Evolutionary conservation across 2,888 invertebrate species (phyloP).

Genomic region (Rotaria socialis): DNA sequence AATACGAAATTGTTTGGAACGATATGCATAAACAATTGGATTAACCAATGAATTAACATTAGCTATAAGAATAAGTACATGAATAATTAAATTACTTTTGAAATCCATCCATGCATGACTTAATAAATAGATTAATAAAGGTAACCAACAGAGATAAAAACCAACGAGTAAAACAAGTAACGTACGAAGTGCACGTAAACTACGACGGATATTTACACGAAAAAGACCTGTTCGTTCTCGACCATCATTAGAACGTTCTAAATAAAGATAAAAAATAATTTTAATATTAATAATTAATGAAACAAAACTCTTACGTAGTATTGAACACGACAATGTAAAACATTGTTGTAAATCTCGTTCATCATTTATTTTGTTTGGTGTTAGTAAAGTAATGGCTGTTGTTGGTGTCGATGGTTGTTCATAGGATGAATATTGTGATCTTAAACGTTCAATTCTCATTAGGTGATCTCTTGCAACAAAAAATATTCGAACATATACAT

Average conservation of each 20-base stretch:
- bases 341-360: neutral
- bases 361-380: neutral
- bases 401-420: neutral
- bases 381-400: neutral
- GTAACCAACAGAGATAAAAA: slow-evolving; percentile 42
- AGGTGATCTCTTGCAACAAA: slow-evolving; percentile 39
- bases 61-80: slow-evolving; percentile 41
- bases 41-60: slow-evolving; percentile 40
- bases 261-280: too few species aligned
- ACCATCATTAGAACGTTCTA: neutral
- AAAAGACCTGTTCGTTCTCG: slow-evolving; percentile 8
- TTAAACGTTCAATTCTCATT: slow-evolving; percentile 37
- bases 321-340: neutral
- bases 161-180: slow-evolving; percentile 39
- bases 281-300: too few species aligned
- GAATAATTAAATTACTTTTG: slow-evolving; percentile 39
- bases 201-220: slow-evolving; percentile 21
- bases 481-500: slow-evolving; percentile 41
- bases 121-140: slow-evolving; percentile 40
- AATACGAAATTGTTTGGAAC: slow-evolving; percentile 41
- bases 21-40: slow-evolving; percentile 42
- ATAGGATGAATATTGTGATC: neutral
- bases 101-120: slow-evolving; percentile 39
- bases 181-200: slow-evolving; percentile 38
- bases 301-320: neutral